phyloP scores from a whole-genome alignment of 1,140 invertebrate genomes.

The Bombyx mandarina region DNA sequence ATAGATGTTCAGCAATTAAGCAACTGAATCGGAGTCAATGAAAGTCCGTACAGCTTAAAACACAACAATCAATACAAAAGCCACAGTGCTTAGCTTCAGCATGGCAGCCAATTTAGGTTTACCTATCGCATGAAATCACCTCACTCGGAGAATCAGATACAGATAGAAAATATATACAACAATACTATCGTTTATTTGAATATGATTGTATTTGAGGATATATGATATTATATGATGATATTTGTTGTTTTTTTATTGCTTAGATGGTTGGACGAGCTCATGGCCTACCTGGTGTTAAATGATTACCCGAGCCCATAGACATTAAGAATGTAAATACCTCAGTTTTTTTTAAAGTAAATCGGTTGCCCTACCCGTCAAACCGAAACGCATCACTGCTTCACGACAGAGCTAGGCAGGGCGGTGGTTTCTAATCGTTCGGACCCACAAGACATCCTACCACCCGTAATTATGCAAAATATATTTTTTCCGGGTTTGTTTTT shows the following conservation, averaged over 20 bases:
- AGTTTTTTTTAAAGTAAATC: too few species aligned
- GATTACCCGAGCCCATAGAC: too few species aligned
- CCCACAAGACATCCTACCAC: too few species aligned
- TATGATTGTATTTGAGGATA: neutral
- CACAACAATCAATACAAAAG: conserved; percentile 15
- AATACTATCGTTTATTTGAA: neutral
- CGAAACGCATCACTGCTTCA: too few species aligned
- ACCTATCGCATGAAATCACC: conserved; percentile 10
- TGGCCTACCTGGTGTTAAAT: too few species aligned
- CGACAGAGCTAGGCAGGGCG: too few species aligned
- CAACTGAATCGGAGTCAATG: conserved; percentile 15
- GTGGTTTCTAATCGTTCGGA: too few species aligned
- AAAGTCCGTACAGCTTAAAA: conserved; percentile 10
- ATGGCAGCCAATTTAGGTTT: conserved; percentile 18
- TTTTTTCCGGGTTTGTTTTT: too few species aligned
- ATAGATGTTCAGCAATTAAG: conserved; percentile 9
- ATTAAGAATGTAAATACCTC: too few species aligned
- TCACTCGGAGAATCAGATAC: conserved; percentile 1
- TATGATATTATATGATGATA: neutral
- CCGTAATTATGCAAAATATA: too few species aligned
- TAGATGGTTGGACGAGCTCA: neutral
- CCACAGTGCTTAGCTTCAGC: conserved; percentile 15
- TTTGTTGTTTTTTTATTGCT: neutral
- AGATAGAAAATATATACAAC: neutral
- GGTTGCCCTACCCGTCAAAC: too few species aligned